Conservation (phyloP, 2,113 vertebrate species). For the Sinocyclocheilus anophthalmus region DNA sequence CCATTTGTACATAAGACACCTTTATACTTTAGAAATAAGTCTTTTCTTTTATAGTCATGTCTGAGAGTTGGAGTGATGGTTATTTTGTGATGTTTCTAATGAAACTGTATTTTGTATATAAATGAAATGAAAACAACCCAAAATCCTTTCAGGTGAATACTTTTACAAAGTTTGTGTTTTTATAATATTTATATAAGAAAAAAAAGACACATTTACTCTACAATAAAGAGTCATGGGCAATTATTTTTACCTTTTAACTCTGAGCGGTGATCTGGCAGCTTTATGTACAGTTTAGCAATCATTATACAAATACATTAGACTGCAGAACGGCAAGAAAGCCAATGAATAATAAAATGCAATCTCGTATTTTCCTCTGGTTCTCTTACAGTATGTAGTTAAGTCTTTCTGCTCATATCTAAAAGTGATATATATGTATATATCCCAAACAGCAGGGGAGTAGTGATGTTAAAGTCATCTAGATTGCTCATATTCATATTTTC, state of each 20-base stretch:
- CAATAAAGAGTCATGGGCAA: background rate
- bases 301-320: background rate
- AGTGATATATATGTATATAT: background rate
- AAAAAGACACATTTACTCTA: background rate
- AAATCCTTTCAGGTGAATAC: background rate
- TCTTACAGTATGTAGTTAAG: background rate
- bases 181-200: background rate
- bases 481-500: background rate
- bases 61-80: background rate
- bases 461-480: background rate
- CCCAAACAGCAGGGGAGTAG: background rate
- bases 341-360: background rate
- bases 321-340: background rate
- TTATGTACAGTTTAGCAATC: background rate
- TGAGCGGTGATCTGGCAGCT: no score
- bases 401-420: background rate
- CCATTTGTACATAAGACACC: slow-evolving; percentile 10
- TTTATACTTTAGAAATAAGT: background rate
- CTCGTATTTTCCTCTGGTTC: background rate
- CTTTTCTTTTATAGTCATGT: background rate
- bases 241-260: no score
- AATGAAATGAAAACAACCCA: slow-evolving; percentile 12
- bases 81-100: background rate
- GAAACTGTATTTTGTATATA: slow-evolving; percentile 21
- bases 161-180: background rate